Evolutionary conservation across 2,888 invertebrate genomes (phyloP), one percentile per base, ranked within the genome.

Genomic region (Argyra leucocephala): DNA sequence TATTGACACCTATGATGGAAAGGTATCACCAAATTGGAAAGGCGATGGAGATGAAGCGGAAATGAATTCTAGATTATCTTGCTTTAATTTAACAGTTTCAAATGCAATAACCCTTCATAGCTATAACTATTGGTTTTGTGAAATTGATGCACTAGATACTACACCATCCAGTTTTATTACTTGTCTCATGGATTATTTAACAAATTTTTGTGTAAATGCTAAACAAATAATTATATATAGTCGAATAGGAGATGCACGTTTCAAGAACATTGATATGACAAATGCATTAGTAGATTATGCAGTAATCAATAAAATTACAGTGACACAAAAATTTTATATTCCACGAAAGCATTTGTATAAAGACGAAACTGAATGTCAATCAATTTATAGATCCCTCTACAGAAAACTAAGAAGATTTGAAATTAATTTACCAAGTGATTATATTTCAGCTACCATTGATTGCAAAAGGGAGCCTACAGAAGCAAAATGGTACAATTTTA

Each of bases 251-350:
- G 59, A 59, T 23, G 12, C 1, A 3, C 61, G 31, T 21, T 61
- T 61, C n/a, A 61, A 61, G 21, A 61, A 31, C n/a, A 21, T 61
- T 21, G 61, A 61, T 31, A 61, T 61, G 61, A n/a, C 61, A 18
- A 61, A 61, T 61, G 61, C 26, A 5, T 31, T 61, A 61, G 3
- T 61, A 21, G 61, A 61, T 61, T 61, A 61, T 61, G 15, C 24
- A 5, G 21, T 61, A 6, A 15, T n/a, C 18, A 61, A 18, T 18
- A 24, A 61, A 31, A 21, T 24, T n/a, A 61, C 23, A n/a, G n/a
- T 61, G n/a, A 61, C 24, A 21, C 61, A 61, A 61, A 61, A 61
- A 21, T 61, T 61, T 31, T 26, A 48, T 48, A 48, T 61, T n/a
- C 61, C 61, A n/a, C 3, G 15, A 18, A 61, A 31, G 6, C 48